These are phyloP conservation scores for Eidolon dupreanum DNA, from an alignment of 2,797 vertebrate genomes.

Conservation along the genomic window DNA sequence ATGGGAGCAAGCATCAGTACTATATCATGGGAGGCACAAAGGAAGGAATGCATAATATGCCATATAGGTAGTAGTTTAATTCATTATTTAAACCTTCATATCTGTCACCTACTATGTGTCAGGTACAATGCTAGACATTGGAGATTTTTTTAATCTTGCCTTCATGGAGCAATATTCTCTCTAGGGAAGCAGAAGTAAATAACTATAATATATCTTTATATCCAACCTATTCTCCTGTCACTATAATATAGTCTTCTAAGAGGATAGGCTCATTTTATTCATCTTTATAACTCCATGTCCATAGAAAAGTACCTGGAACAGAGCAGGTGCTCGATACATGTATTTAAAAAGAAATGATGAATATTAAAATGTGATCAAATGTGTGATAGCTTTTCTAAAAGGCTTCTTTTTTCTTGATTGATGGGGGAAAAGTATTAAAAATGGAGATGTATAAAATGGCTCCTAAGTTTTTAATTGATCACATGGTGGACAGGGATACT, in stretches of 20 bases:
- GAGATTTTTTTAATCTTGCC: neutral
- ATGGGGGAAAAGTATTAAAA: neutral
- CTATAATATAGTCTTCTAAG: neutral
- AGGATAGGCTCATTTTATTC: neutral
- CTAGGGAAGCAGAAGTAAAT: neutral
- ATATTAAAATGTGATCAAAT: neutral
- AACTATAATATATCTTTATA: neutral
- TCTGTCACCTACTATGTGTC: neutral
- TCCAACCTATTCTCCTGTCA: neutral
- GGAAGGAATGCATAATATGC: neutral
- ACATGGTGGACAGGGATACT: neutral
- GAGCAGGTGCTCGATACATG: neutral
- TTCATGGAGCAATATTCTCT: neutral
- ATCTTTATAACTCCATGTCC: neutral
- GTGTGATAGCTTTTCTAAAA: neutral
- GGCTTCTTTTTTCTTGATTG: neutral
- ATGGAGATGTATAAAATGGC: neutral
- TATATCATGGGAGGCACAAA: neutral
- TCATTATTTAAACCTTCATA: neutral
- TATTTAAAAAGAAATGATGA: constrained; percentile 15
- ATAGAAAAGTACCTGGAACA: neutral
- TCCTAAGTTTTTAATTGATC: neutral
- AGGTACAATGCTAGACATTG: neutral
- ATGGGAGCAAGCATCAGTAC: neutral
- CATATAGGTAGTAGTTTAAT: neutral